Conservation (phyloP, 2,888 invertebrate species). For the Drepana falcataria region DNA sequence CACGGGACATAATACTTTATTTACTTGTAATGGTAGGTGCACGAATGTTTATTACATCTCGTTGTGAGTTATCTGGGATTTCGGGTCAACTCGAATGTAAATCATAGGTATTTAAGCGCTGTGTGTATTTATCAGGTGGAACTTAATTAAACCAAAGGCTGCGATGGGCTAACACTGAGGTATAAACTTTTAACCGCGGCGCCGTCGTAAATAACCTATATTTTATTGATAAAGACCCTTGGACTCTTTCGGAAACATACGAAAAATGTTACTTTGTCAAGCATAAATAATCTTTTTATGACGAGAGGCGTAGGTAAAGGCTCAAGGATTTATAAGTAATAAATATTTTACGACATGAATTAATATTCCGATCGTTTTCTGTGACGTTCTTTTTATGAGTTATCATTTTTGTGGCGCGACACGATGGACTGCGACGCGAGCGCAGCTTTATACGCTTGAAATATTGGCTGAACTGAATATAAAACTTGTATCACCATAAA, state of each 20-base stretch:
- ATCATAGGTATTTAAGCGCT: conserved; percentile 29
- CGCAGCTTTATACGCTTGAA: conserved; percentile 54
- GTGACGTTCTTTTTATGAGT: conserved; percentile 78
- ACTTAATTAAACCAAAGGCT: conserved; percentile 38
- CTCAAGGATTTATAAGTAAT: conserved; percentile 78
- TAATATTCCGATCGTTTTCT: conserved; percentile 78
- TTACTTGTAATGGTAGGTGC: conserved; percentile 21
- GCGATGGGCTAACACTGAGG: conserved; percentile 30
- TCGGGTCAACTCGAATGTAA: conserved; percentile 30
- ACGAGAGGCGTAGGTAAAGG: conserved; percentile 77
- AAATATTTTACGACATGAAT: conserved; percentile 79
- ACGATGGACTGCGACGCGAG: conserved; percentile 45
- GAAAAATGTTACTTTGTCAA: conserved; percentile 76
- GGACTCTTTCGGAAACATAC: conserved; percentile 71
- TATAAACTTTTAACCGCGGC: conserved; percentile 49
- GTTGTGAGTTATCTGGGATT: conserved; percentile 31
- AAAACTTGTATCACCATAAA: conserved; percentile 67
- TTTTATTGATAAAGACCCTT: conserved; percentile 69
- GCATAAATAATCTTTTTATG: conserved; percentile 79
- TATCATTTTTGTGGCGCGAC: conserved; percentile 75
- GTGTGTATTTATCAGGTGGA: conserved; percentile 28
- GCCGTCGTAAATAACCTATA: conserved; percentile 69
- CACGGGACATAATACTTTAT: conserved; percentile 19
- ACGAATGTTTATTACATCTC: conserved; percentile 24
- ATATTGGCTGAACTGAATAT: conserved; percentile 62